Percentiles rank a stretch among this genome's conserved stretches.
Evolutionary conservation across 2,888 invertebrate species (phyloP).

Genomic region (Muscina levida): DNA sequence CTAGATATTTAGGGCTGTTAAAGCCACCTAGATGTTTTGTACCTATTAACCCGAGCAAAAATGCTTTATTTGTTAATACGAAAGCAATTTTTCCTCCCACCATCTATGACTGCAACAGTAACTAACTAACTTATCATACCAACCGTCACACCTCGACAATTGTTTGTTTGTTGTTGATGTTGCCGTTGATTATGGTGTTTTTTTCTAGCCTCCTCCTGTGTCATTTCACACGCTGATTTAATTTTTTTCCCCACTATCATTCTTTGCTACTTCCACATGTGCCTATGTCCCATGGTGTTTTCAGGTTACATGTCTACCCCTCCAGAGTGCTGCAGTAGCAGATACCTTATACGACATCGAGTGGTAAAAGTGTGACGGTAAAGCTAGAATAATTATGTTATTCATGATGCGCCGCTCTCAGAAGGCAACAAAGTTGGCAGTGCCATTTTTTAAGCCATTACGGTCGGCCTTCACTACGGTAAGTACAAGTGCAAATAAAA

Average conservation of each 20-base stretch:
- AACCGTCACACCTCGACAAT: too few species aligned
- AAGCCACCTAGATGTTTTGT: too few species aligned
- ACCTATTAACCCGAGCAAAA: too few species aligned
- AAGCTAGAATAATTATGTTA: conserved; percentile 77
- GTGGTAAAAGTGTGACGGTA: conserved; percentile 78
- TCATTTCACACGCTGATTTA: conserved; percentile 19
- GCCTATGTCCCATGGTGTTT: conserved; percentile 1
- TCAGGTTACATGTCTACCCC: conserved; percentile 13
- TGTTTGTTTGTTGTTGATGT: too few species aligned
- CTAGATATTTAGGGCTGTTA: too few species aligned
- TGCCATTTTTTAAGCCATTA: conserved; percentile 78
- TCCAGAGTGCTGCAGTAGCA: conserved; percentile 75
- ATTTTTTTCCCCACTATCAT: not conserved
- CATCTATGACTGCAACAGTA: too few species aligned
- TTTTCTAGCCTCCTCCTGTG: conserved; percentile 18
- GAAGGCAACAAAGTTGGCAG: conserved; percentile 73
- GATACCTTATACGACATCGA: conserved; percentile 75
- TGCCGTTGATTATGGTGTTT: too few species aligned
- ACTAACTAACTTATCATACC: not conserved
- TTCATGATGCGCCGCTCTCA: conserved; percentile 77
- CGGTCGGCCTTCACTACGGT: conserved; percentile 75
- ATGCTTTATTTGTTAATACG: too few species aligned
- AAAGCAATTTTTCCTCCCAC: too few species aligned
- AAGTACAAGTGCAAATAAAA: conserved; percentile 60
- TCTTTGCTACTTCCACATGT: conserved; percentile 8